These are phyloP conservation scores for Acrocyrtus sp. DNA, from an alignment of 2,888 invertebrate genomes.

Conservation along the genomic window DNA sequence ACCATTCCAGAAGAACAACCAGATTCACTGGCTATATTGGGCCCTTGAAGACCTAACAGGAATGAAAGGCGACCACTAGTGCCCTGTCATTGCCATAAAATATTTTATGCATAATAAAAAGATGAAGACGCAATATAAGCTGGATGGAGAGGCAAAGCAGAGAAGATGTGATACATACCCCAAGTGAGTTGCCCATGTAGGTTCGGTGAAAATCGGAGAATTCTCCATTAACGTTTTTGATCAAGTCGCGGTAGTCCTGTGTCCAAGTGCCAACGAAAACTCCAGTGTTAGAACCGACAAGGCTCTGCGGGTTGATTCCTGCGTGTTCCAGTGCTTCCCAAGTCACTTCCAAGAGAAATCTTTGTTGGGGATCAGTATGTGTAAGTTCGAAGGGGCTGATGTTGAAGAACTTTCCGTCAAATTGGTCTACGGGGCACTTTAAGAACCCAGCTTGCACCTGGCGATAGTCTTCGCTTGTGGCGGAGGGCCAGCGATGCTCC, in stretches of 20 bases:
- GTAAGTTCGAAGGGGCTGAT: constrained; percentile 30
- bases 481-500: constrained; percentile 42
- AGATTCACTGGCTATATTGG: constrained; percentile 53
- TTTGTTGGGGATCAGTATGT: constrained; percentile 40
- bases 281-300: constrained; percentile 2
- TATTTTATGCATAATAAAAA: too few species aligned
- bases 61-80: constrained; percentile 47
- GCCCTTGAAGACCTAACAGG: constrained; percentile 48
- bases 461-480: constrained; percentile 12
- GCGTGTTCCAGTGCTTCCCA: constrained; percentile 27
- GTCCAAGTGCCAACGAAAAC: constrained; percentile 17
- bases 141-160: neutral
- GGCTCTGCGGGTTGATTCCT: constrained; percentile 18
- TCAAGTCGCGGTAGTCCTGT: constrained; percentile 28
- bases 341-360: constrained; percentile 24
- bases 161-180: too few species aligned
- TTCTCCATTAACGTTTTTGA: constrained; percentile 8
- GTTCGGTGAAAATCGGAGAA: constrained; percentile 52
- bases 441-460: constrained; percentile 53
- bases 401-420: constrained; percentile 56
- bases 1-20: constrained; percentile 48
- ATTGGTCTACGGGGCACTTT: constrained; percentile 54
- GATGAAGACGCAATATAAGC: too few species aligned
- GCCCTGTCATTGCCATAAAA: constrained; percentile 23
- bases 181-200: constrained; percentile 66